These are phyloP conservation scores for Fratercula arctica DNA, from an alignment of 2,797 vertebrate species.

Conservation along the genomic window DNA sequence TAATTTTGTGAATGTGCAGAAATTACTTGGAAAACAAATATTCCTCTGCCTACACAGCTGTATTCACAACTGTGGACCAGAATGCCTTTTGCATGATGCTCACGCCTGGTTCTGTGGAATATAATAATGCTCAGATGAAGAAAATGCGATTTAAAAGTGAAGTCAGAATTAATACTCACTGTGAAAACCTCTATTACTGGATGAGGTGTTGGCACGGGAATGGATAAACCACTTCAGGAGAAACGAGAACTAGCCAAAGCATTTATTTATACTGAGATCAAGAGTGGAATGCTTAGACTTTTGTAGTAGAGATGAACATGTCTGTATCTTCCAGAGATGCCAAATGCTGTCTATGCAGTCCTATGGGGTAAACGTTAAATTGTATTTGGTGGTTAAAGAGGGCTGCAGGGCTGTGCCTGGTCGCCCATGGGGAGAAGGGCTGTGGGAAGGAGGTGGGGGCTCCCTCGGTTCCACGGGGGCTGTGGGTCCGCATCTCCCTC, in stretches of 20 bases:
- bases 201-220: constrained; percentile 23
- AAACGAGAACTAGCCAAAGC: constrained; percentile 6
- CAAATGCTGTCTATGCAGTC: not conserved
- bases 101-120: constrained; percentile 50
- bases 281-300: constrained; percentile 5
- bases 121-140: constrained; percentile 70
- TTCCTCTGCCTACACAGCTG: constrained; percentile 69
- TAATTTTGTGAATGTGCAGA: constrained; percentile 76
- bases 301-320: not conserved
- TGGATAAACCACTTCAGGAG: constrained; percentile 34
- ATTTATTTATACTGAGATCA: not conserved
- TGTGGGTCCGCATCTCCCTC: not conserved
- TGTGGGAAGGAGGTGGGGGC: not conserved
- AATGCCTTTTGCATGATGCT: constrained; percentile 61
- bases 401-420: not conserved
- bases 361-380: not conserved
- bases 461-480: not conserved
- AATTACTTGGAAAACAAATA: constrained; percentile 78
- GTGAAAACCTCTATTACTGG: constrained; percentile 45
- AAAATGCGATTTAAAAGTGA: constrained; percentile 66
- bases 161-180: constrained; percentile 63
- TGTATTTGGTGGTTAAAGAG: not conserved
- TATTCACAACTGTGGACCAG: constrained; percentile 62
- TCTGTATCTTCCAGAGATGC: not conserved
- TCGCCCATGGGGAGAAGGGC: accelerated